Conservation (phyloP, 2,113 vertebrate species). For the Oxyruncus cristatus region DNA sequence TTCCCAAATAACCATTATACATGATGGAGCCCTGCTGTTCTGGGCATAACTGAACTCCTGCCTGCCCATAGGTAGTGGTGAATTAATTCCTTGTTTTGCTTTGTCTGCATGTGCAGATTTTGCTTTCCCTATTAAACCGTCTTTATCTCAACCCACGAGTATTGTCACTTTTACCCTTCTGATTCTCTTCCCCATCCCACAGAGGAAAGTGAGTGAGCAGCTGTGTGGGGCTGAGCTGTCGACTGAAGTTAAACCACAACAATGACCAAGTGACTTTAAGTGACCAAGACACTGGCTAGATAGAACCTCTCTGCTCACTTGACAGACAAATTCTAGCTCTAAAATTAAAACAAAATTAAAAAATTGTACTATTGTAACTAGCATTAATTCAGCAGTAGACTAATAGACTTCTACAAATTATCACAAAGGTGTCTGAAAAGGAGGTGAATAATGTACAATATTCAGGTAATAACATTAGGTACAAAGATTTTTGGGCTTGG, state of each 20-base stretch:
- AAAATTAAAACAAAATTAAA: background rate
- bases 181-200: background rate
- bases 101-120: background rate
- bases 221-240: accelerated
- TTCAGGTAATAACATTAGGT: background rate
- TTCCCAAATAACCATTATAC: background rate
- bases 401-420: background rate
- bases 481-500: background rate
- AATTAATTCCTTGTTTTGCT: background rate
- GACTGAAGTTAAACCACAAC: background rate
- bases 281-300: background rate
- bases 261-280: background rate
- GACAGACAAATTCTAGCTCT: background rate
- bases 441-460: accelerated
- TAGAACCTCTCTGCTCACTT: background rate
- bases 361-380: background rate
- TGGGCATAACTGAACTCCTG: background rate
- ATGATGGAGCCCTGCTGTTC: background rate
- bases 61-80: too few relatives aligned
- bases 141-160: background rate
- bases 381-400: background rate
- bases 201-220: background rate
- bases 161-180: background rate
- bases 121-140: background rate
- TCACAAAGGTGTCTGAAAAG: background rate